These are phyloP conservation scores for Mastigias papua DNA, from an alignment of 30 jellyfish, hydroid and myxozoan species.

Conservation along the genomic window DNA sequence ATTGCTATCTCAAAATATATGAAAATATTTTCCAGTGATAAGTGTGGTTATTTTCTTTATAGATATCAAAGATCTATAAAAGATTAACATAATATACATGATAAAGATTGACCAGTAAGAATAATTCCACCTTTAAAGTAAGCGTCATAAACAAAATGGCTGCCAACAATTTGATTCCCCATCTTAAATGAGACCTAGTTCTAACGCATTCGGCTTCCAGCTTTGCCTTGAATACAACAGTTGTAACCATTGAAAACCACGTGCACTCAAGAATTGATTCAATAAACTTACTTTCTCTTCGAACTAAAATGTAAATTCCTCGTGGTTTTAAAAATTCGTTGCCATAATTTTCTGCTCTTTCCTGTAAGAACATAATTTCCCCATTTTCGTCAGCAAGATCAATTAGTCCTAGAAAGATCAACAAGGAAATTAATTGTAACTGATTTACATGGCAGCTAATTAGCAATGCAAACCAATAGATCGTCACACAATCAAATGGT, in stretches of 20 bases:
- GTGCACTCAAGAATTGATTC: not conserved
- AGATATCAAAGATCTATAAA: too few species aligned
- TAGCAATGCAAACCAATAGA: not conserved
- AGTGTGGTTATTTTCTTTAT: too few species aligned
- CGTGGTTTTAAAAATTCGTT: slow-evolving; percentile 50
- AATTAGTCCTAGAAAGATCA: slow-evolving; percentile 22
- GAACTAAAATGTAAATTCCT: slow-evolving; percentile 26
- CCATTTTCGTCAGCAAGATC: slow-evolving; percentile 60
- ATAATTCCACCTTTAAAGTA: too few species aligned
- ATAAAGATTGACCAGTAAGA: too few species aligned
- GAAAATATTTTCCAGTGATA: too few species aligned
- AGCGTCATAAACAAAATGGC: too few species aligned
- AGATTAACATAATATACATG: too few species aligned
- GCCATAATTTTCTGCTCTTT: slow-evolving; percentile 39
- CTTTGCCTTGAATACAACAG: too few species aligned
- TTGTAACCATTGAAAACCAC: not conserved
- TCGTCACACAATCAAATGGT: not conserved
- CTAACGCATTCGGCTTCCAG: too few species aligned
- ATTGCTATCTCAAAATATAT: too few species aligned
- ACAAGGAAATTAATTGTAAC: not conserved
- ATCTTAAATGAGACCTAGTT: too few species aligned
- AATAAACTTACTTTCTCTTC: slow-evolving; percentile 38
- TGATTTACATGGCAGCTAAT: not conserved
- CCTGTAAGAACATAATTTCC: slow-evolving; percentile 42
- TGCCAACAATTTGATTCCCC: too few species aligned